Conservation (phyloP, 2,113 vertebrate genomes). For the Planiliza haematocheilus region DNA sequence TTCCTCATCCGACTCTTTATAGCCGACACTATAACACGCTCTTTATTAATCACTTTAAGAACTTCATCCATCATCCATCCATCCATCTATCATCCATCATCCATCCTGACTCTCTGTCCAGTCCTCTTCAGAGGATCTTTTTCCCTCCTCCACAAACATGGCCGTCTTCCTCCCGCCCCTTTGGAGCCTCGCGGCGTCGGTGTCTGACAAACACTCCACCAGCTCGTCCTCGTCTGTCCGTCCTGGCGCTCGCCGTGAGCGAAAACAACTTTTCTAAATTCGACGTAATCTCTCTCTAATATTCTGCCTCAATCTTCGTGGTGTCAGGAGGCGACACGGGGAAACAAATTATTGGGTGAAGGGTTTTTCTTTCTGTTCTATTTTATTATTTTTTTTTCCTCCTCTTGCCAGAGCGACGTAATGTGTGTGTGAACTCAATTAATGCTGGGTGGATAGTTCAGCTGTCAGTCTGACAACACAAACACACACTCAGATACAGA, state of each 20-base stretch:
- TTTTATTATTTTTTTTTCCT: conserved; percentile 19
- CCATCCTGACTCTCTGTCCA: neutral
- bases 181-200: neutral
- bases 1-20: too few species aligned
- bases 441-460: conserved; percentile 59
- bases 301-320: conserved; percentile 37
- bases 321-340: conserved; percentile 50
- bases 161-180: conserved; percentile 11
- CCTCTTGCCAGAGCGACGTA: conserved; percentile 4
- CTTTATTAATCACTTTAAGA: conserved; percentile 11
- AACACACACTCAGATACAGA: too few species aligned
- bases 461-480: conserved; percentile 49
- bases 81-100: neutral
- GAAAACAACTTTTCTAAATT: conserved; percentile 54
- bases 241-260: neutral
- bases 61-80: neutral
- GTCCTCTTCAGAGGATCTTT: conserved; percentile 1
- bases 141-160: conserved; percentile 16
- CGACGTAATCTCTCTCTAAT: conserved; percentile 41
- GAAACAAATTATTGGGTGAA: conserved; percentile 53
- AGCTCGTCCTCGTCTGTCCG: conserved; percentile 46
- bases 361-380: conserved; percentile 35
- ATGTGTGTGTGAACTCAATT: conserved; percentile 63
- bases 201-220: conserved; percentile 35
- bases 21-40: too few species aligned